phyloP scores from a whole-genome alignment of 2,113 vertebrate genomes.

The Leiothrix lutea region DNA sequence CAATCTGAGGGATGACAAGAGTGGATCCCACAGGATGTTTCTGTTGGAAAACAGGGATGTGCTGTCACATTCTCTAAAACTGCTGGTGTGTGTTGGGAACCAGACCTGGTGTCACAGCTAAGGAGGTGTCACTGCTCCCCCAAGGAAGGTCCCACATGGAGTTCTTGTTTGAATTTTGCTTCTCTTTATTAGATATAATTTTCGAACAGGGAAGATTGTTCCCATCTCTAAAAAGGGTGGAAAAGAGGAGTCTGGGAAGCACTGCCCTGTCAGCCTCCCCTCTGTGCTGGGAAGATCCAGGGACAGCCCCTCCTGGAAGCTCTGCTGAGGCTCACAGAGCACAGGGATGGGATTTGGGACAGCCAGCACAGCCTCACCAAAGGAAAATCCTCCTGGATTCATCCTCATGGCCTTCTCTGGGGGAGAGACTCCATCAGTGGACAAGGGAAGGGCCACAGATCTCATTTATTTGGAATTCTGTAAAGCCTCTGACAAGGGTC shows the following conservation, averaged over 20 bases:
- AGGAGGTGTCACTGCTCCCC: background rate
- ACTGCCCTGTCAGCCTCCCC: background rate
- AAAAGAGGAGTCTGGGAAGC: background rate
- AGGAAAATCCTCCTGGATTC: background rate
- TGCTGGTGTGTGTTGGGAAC: background rate
- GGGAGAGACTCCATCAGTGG: background rate
- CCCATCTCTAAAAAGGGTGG: background rate
- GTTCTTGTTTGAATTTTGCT: background rate
- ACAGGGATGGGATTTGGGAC: background rate
- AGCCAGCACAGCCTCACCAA: background rate
- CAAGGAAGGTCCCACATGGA: background rate
- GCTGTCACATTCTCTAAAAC: background rate
- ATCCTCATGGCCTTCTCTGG: background rate
- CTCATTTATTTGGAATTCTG: background rate
- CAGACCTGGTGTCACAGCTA: accelerated
- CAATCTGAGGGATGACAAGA: background rate
- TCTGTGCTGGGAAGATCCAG: background rate
- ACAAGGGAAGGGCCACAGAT: background rate
- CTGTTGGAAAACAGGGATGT: background rate
- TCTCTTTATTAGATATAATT: background rate
- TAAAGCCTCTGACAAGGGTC: background rate
- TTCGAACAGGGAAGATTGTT: background rate
- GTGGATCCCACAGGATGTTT: background rate
- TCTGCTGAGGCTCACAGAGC: background rate
- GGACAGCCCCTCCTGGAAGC: background rate